Evolutionary conservation across 2,113 vertebrate genomes (phyloP).

Genomic region (Centropristis striata): DNA sequence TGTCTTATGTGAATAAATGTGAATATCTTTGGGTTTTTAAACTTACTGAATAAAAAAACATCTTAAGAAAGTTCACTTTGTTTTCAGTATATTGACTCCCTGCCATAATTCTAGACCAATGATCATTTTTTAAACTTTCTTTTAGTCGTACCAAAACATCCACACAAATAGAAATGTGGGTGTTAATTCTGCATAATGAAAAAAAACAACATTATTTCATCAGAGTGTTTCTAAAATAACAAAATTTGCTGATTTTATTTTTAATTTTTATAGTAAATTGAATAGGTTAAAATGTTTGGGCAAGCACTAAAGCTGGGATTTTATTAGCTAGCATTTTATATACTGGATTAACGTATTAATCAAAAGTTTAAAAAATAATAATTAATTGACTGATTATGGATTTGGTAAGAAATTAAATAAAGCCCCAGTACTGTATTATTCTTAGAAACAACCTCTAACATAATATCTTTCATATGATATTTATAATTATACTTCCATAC

Average conservation of each 20-base stretch:
- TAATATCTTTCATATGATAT: not conserved
- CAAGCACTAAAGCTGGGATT: too few relatives aligned
- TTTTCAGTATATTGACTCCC: not conserved
- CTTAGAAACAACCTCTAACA: not conserved
- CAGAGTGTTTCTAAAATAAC: not conserved
- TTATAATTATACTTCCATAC: not conserved
- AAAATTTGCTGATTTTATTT: not conserved
- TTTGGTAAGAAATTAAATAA: not conserved
- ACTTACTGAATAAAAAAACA: too few relatives aligned
- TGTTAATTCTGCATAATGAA: not conserved
- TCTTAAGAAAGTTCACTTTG: not conserved
- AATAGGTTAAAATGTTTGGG: not conserved
- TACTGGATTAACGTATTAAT: too few relatives aligned
- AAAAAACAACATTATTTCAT: not conserved
- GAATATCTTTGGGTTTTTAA: not conserved
- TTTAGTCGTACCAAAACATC: not conserved
- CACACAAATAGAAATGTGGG: not conserved
- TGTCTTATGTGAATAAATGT: not conserved
- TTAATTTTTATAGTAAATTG: not conserved
- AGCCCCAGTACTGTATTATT: not conserved
- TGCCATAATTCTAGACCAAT: not conserved
- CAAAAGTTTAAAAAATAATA: too few relatives aligned
- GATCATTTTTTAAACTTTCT: not conserved
- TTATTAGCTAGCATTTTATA: too few relatives aligned
- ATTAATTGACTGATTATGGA: not conserved